Conservation (phyloP, 2,888 invertebrate genomes). For the Hesperia comma region DNA sequence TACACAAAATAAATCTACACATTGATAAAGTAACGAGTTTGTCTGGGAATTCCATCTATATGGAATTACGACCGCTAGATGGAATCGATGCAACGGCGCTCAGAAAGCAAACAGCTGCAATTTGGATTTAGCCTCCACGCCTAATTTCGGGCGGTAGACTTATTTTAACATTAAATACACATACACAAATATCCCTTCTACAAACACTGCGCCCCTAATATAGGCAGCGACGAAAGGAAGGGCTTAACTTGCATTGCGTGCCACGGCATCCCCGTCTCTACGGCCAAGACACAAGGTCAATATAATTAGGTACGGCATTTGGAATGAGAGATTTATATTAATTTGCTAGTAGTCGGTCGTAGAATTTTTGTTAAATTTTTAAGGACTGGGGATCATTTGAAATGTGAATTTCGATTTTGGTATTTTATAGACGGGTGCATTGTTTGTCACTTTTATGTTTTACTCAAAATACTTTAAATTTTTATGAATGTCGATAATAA, state of each 20-base stretch:
- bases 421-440: too few relatives aligned
- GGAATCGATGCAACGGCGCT: conserved; percentile 47
- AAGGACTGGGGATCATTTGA: too few relatives aligned
- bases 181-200: conserved; percentile 78
- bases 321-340: conserved; percentile 55
- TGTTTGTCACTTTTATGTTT: too few relatives aligned
- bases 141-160: conserved; percentile 81
- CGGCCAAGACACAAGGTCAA: conserved; percentile 46
- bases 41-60: not conserved
- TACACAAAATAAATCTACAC: too few relatives aligned
- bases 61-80: conserved; percentile 36
- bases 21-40: too few relatives aligned
- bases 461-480: too few relatives aligned
- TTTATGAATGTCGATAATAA: too few relatives aligned
- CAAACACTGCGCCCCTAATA: conserved; percentile 80
- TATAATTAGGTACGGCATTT: conserved; percentile 38
- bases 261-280: conserved; percentile 53
- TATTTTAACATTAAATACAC: conserved; percentile 83
- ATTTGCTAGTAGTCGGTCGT: conserved; percentile 57
- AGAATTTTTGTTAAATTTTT: conserved; percentile 44
- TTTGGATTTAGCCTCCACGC: conserved; percentile 79
- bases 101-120: conserved; percentile 74
- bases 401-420: too few relatives aligned
- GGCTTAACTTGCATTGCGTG: conserved; percentile 53
- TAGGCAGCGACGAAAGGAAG: conserved; percentile 61